Conservation (phyloP, 2,113 vertebrate species). For the Rissa tridactyla region DNA sequence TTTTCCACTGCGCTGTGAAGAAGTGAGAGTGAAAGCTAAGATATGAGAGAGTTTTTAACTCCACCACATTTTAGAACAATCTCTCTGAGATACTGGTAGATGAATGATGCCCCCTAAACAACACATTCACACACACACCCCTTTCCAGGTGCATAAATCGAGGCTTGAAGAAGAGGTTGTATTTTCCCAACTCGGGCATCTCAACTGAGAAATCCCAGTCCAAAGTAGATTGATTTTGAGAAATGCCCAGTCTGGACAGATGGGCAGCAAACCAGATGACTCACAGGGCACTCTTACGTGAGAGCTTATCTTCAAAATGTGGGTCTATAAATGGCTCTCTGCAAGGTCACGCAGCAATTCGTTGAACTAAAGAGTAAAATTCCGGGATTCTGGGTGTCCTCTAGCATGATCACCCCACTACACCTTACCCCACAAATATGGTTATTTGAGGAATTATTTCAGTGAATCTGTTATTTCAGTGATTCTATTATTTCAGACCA, state of each 20-base stretch:
- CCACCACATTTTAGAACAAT: neutral
- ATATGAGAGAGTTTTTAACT: neutral
- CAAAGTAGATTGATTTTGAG: slow-evolving; percentile 30
- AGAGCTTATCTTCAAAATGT: slow-evolving; percentile 33
- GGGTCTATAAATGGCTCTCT: neutral
- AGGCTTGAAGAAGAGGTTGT: neutral
- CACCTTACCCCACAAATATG: accelerated
- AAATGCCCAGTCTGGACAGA: neutral
- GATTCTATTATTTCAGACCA: neutral
- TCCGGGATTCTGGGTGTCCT: neutral
- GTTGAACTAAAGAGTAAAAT: neutral
- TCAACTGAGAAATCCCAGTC: neutral
- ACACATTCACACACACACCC: neutral
- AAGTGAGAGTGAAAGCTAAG: neutral
- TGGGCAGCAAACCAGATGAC: slow-evolving; percentile 19
- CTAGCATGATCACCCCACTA: neutral
- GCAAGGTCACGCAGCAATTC: neutral
- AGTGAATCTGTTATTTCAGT: neutral
- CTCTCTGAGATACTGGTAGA: neutral
- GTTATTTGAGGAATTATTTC: neutral
- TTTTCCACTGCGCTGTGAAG: neutral
- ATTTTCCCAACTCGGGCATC: slow-evolving; percentile 12
- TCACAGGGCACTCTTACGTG: slow-evolving; percentile 2
- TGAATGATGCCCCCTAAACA: neutral
- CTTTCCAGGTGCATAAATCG: neutral